Evolutionary conservation across 1,140 invertebrate genomes (phyloP).

Genomic region (Drosophila novamexicana): DNA sequence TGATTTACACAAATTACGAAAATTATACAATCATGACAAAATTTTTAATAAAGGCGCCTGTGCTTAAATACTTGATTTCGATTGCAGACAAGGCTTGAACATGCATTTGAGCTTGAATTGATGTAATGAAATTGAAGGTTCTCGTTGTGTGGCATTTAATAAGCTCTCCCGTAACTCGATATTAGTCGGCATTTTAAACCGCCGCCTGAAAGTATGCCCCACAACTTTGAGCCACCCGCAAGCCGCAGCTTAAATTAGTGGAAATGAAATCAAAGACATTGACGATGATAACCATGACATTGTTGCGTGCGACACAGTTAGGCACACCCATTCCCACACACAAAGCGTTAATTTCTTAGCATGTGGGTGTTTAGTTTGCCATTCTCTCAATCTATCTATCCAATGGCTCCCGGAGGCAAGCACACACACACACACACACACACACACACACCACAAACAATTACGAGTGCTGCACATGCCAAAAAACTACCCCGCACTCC

Average conservation of each 20-base stretch:
- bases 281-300: slow-evolving; percentile 64
- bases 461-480: slow-evolving; percentile 52
- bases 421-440: slow-evolving; percentile 1
- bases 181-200: background rate
- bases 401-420: slow-evolving; percentile 19
- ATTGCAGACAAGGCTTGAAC: background rate
- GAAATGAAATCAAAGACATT: slow-evolving; percentile 63
- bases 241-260: slow-evolving; percentile 48
- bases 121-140: background rate
- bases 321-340: slow-evolving; percentile 28
- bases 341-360: slow-evolving; percentile 69
- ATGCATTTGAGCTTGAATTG: no score
- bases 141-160: background rate
- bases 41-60: no score
- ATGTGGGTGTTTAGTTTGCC: slow-evolving; percentile 68
- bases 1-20: no score
- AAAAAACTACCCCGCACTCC: slow-evolving; percentile 36
- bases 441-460: slow-evolving; percentile 54
- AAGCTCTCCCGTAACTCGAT: background rate
- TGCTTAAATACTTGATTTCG: background rate
- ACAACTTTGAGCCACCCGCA: slow-evolving; percentile 25
- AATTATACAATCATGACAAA: no score
- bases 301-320: slow-evolving; percentile 58
- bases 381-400: slow-evolving; percentile 12
- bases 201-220: slow-evolving; percentile 65